Percentiles rank a stretch among this genome's conserved stretches.
These are phyloP conservation scores for Pangasius sanitwongsei DNA, from an alignment of 2,797 vertebrate genomes.

Conservation along the genomic window DNA sequence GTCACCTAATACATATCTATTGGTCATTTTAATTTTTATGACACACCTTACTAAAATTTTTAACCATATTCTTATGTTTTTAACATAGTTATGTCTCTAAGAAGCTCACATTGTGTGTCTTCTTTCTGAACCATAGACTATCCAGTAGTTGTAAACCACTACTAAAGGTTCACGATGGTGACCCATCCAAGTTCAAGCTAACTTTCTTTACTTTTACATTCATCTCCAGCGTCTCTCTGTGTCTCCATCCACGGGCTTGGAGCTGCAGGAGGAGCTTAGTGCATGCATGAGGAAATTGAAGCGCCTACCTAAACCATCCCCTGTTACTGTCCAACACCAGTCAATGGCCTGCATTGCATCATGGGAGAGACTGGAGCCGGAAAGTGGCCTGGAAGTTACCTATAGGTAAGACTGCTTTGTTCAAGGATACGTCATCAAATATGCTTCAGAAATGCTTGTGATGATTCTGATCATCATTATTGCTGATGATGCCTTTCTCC, in stretches of 20 bases:
- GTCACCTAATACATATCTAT: background rate
- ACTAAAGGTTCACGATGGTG: background rate
- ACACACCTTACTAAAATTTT: background rate
- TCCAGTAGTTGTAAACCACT: background rate
- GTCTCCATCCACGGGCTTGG: conserved; percentile 48
- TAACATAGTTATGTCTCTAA: too few species aligned
- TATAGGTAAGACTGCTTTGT: conserved; percentile 59
- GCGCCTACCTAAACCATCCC: conserved; percentile 57
- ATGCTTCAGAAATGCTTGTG: background rate
- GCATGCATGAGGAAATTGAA: conserved; percentile 59
- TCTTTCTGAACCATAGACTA: background rate
- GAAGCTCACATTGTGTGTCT: background rate
- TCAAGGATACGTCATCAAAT: background rate
- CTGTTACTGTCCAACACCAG: conserved; percentile 45
- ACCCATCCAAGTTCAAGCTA: background rate
- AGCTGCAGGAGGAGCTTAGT: conserved; percentile 65
- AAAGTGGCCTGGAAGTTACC: conserved; percentile 61
- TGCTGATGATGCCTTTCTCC: background rate
- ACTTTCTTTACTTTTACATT: conserved; percentile 9
- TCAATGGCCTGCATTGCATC: conserved; percentile 48
- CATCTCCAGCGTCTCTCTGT: conserved; percentile 54
- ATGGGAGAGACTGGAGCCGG: conserved; percentile 57
- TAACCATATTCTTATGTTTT: background rate
- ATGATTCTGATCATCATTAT: background rate
- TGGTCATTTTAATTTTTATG: background rate